Conservation (phyloP, 2,888 invertebrate species). For the Cancer borealis region DNA sequence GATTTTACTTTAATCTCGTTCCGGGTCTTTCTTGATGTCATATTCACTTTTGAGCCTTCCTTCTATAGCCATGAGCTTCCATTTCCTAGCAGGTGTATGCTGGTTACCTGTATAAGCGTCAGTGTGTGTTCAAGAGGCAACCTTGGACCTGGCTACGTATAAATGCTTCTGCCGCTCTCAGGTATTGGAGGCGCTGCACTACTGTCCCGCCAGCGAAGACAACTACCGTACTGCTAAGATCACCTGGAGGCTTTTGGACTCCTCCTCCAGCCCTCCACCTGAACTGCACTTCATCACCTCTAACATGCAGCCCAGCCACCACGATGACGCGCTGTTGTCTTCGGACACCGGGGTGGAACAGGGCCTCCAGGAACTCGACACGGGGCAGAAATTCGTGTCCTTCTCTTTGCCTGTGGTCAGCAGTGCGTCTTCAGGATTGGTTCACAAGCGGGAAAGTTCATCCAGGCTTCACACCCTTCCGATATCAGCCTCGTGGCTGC, state of each 20-base stretch:
- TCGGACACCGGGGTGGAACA: not conserved
- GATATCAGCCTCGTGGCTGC: not conserved
- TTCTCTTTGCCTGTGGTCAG: not conserved
- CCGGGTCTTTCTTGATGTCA: not conserved
- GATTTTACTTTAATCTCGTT: not conserved
- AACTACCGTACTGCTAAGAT: slow-evolving; percentile 68
- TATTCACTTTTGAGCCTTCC: not conserved
- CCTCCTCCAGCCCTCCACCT: slow-evolving; percentile 12
- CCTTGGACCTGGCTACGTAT: not conserved
- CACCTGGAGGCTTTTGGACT: slow-evolving; percentile 72
- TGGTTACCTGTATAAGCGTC: not conserved
- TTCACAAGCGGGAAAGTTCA: not conserved
- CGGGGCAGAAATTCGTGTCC: not conserved
- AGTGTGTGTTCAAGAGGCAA: not conserved
- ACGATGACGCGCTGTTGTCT: not conserved
- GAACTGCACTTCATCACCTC: slow-evolving; percentile 63
- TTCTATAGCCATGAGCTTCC: not conserved
- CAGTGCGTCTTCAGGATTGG: not conserved
- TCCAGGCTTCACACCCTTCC: not conserved
- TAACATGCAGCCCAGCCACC: not conserved
- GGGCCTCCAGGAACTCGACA: not conserved
- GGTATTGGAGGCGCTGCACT: slow-evolving; percentile 75
- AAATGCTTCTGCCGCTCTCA: not conserved
- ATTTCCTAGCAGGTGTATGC: not conserved
- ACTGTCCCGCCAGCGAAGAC: slow-evolving; percentile 68